These are phyloP conservation scores for Drosophila tripunctata DNA, from an alignment of 2,888 invertebrate genomes.

Conservation along the genomic window DNA sequence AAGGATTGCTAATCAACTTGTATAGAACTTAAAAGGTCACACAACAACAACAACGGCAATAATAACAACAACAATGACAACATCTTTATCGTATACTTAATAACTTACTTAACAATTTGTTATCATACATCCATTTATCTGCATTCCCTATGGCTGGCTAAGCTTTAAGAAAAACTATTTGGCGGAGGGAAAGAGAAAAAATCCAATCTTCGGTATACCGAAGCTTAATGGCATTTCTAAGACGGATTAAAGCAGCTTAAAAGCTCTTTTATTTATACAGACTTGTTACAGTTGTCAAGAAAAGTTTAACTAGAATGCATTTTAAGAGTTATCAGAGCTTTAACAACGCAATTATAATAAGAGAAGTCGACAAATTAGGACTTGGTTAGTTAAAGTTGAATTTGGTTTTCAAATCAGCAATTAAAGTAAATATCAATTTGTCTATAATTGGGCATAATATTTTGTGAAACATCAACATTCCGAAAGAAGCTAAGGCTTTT, in stretches of 20 bases:
- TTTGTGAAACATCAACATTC: too few species aligned
- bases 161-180: slow-evolving; percentile 13
- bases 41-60: slow-evolving; percentile 30
- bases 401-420: too few species aligned
- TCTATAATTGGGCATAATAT: too few species aligned
- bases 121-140: slow-evolving; percentile 1
- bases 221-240: slow-evolving; percentile 35
- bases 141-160: slow-evolving; percentile 12
- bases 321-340: too few species aligned
- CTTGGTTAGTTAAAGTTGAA: not conserved
- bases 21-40: slow-evolving; percentile 49
- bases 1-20: slow-evolving; percentile 26
- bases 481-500: too few species aligned
- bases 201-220: slow-evolving; percentile 28
- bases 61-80: slow-evolving; percentile 24
- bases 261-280: not conserved
- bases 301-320: too few species aligned
- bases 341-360: too few species aligned
- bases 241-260: not conserved
- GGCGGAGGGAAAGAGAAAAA: slow-evolving; percentile 6
- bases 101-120: slow-evolving; percentile 41
- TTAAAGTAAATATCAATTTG: too few species aligned
- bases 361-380: too few species aligned
- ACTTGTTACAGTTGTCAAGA: too few species aligned
- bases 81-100: slow-evolving; percentile 10